A percentile compares a stretch with the other conserved stretches of the same genome.
Conservation (phyloP, 1,140 invertebrate genomes). For the Zophobas morio region DNA sequence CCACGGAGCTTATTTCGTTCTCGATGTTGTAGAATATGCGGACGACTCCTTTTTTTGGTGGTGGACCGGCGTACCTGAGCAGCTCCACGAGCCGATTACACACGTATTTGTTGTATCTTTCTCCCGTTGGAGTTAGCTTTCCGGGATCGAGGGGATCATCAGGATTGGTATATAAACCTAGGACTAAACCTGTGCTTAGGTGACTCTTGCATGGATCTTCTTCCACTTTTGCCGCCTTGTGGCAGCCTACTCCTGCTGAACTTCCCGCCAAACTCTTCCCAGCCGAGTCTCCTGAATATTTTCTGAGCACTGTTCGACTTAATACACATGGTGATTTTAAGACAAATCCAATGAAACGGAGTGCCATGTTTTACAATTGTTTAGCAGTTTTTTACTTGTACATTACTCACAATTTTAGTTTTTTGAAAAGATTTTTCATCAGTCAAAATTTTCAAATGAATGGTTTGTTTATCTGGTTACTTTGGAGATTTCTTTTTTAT, state of each 20-base stretch:
- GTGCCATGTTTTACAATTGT: slow-evolving; percentile 34
- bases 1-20: slow-evolving; percentile 74
- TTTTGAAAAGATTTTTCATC: slow-evolving; percentile 9
- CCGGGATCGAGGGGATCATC: slow-evolving; percentile 68
- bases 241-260: neutral
- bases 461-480: slow-evolving; percentile 23
- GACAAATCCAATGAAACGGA: slow-evolving; percentile 8
- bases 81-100: slow-evolving; percentile 60
- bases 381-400: slow-evolving; percentile 8
- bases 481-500: slow-evolving; percentile 10
- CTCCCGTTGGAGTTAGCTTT: slow-evolving; percentile 72
- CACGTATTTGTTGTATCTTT: slow-evolving; percentile 70
- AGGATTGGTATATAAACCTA: slow-evolving; percentile 72
- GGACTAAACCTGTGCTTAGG: slow-evolving; percentile 69
- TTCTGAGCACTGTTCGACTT: neutral
- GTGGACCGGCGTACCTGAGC: slow-evolving; percentile 62
- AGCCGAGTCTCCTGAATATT: neutral
- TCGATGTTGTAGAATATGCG: slow-evolving; percentile 77
- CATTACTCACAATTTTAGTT: slow-evolving; percentile 41
- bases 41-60: slow-evolving; percentile 70
- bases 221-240: neutral
- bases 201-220: slow-evolving; percentile 56
- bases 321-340: slow-evolving; percentile 2
- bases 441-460: slow-evolving; percentile 32
- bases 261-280: neutral